These are phyloP conservation scores for Bubo blakistoni DNA, from an alignment of 2,113 vertebrate genomes.

Conservation along the genomic window DNA sequence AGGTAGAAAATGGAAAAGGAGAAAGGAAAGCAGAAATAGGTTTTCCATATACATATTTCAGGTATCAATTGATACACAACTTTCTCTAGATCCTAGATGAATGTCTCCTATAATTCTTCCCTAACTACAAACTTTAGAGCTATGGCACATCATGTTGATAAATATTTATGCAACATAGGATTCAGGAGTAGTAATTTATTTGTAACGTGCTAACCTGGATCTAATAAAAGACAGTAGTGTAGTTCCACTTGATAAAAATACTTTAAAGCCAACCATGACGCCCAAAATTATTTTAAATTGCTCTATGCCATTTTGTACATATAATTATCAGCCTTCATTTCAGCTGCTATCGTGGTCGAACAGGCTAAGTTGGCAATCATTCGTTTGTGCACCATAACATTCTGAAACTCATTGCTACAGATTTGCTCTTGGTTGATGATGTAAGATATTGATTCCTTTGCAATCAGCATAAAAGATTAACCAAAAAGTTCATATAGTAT, in stretches of 20 bases:
- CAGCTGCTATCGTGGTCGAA: background rate
- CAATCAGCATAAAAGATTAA: background rate
- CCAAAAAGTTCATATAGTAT: background rate
- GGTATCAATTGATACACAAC: background rate
- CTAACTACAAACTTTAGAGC: background rate
- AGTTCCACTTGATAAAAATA: background rate
- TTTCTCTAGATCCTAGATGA: background rate
- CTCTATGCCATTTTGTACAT: background rate
- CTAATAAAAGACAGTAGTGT: background rate
- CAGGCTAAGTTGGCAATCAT: background rate
- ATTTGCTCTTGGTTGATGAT: background rate
- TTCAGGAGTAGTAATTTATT: background rate
- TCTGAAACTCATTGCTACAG: background rate
- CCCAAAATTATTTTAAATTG: background rate
- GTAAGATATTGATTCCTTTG: background rate
- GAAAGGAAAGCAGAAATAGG: background rate
- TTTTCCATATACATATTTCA: background rate
- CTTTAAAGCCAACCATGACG: background rate
- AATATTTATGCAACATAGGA: background rate
- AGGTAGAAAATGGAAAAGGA: background rate
- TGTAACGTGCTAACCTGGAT: background rate
- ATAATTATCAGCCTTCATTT: background rate
- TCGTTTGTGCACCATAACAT: background rate
- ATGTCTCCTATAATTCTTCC: background rate
- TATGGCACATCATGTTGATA: background rate